phyloP scores from a whole-genome alignment of 2,888 invertebrate genomes.

The Dorcus parallelipipedus region DNA sequence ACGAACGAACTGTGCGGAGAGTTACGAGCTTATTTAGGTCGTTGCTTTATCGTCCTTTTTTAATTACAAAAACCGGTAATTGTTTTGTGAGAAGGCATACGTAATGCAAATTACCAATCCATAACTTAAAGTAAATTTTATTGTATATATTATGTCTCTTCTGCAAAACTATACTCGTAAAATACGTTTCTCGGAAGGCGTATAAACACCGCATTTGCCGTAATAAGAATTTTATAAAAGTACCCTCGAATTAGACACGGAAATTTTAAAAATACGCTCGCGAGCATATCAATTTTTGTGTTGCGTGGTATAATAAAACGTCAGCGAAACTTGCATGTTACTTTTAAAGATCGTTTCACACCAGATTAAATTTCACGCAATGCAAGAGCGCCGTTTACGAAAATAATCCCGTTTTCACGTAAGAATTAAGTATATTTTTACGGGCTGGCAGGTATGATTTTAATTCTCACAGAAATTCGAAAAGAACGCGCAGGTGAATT shows the following conservation, averaged over 20 bases:
- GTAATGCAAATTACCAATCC: conserved; percentile 43
- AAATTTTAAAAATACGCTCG: too few relatives aligned
- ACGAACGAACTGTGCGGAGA: too few relatives aligned
- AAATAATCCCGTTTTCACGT: neutral
- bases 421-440: neutral
- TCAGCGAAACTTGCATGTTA: neutral
- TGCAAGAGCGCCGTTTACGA: neutral
- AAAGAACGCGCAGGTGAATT: neutral
- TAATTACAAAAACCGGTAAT: conserved; percentile 28
- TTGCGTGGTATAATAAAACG: too few relatives aligned
- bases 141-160: conserved; percentile 40
- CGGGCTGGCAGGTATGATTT: neutral
- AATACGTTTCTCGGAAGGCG: conserved; percentile 33
- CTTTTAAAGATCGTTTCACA: conserved; percentile 20
- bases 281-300: too few relatives aligned
- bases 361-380: conserved; percentile 16
- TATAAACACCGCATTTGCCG: conserved; percentile 22
- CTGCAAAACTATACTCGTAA: conserved; percentile 38
- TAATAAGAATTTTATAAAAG: conserved; percentile 1
- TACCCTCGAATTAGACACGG: too few relatives aligned
- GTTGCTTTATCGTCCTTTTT: neutral
- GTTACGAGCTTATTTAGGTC: too few relatives aligned
- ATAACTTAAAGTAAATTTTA: conserved; percentile 33
- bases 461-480: neutral
- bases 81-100: conserved; percentile 45